Evolutionary conservation across 53 echinoderm and acorn worm species (phyloP), one percentile per base, ranked within the genome.

Genomic region (Astropecten irregularis): DNA sequence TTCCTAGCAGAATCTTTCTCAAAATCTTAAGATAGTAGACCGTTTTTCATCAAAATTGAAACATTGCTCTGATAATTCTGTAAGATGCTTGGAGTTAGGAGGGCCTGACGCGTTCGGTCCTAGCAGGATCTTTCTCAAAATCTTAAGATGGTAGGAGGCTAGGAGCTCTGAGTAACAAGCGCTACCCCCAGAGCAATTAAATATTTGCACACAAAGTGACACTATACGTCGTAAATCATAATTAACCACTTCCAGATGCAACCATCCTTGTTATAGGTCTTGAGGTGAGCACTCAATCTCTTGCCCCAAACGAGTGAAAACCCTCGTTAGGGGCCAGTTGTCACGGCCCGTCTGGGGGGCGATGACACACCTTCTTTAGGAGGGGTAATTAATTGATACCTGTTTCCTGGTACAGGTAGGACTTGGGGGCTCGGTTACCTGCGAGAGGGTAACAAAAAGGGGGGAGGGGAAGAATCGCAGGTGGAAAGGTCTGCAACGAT

Each of bases 161-260:
- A 46, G 8, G 8, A 14, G 14, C 8, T 8, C 16, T 35, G 65
- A 65, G 65, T 65, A 16, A 37, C 37, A 76, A 74, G 40, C 27
- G 26, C 29, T 10, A 0, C 15, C 63, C 48, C 28, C 1, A 25
- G 11, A 37, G 23, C 20, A 56, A 68, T 52, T 54, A 18, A 27
- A 56, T 21, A 15, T 27, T 76, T 53, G 7, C 15, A 13, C 56
- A 39, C 35, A 6, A 15, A 15, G 56, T 56, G 60, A 60, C 79
- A 46, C 61, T 11, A 62, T 31, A 31, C 16, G 39, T 32, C 79
- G 6, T 79, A 15, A 47, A 22, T 47, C 62, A 30, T 44, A 79
- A 79, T 79, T 27, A 61, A 79, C 23, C 56, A 79, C 79, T 79
- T 79, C 79, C 79, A 79, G 60, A 11, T 40, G 29, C 26, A 18